A percentile compares a stretch with the other conserved stretches of the same genome.
Conservation (phyloP, 2,797 vertebrate genomes). For the Pantherophis vulpinus region DNA sequence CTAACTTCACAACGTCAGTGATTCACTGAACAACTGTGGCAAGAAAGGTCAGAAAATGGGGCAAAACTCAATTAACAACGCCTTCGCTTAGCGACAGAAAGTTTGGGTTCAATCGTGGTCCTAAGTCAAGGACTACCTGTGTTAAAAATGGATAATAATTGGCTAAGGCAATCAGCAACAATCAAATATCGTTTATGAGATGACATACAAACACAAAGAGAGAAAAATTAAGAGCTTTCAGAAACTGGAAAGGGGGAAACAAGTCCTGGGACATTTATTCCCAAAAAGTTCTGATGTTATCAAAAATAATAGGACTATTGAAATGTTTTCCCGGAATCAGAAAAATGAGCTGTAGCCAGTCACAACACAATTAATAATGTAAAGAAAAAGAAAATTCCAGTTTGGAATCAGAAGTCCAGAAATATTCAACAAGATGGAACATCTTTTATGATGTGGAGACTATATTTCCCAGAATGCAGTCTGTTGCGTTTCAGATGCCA, state of each 20-base stretch:
- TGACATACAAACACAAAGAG: neutral
- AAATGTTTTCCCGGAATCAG: neutral
- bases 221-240: neutral
- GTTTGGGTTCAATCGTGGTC: neutral
- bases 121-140: neutral
- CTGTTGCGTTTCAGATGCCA: neutral
- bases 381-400: neutral
- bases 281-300: neutral
- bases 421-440: neutral
- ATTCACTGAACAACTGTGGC: too few species aligned
- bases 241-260: neutral
- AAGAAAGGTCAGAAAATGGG: too few species aligned
- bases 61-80: too few species aligned
- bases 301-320: neutral
- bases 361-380: neutral
- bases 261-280: neutral
- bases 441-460: neutral
- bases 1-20: too few species aligned
- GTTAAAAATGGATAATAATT: neutral
- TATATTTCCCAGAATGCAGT: neutral
- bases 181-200: neutral
- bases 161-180: neutral
- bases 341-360: neutral
- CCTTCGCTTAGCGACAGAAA: too few species aligned
- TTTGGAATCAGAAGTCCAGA: neutral